Evolutionary conservation across 2,888 invertebrate genomes (phyloP).

Genomic region (Seira musarum): DNA sequence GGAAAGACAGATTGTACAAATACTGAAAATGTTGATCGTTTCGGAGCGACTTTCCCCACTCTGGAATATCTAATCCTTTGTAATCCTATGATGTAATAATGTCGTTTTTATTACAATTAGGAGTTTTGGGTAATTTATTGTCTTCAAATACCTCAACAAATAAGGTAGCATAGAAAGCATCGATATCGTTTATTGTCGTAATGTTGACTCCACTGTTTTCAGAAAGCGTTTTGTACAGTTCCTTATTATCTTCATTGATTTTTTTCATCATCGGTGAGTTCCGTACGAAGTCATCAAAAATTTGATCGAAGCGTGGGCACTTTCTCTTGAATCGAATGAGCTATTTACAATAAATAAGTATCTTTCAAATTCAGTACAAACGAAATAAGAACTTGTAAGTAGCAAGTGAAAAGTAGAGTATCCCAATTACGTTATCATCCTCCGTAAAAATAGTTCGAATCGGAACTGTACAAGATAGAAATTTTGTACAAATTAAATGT

Average conservation of each 20-base stretch:
- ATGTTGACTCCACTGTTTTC: conserved; percentile 55
- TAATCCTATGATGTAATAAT: conserved; percentile 47
- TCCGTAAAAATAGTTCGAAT: conserved; percentile 50
- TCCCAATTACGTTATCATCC: conserved; percentile 64
- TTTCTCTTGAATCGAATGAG: conserved; percentile 37
- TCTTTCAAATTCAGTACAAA: too few species aligned
- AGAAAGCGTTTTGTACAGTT: conserved; percentile 33
- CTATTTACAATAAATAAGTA: conserved; percentile 32
- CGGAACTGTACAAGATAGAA: too few species aligned
- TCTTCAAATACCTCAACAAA: conserved; percentile 46
- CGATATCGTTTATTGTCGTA: conserved; percentile 48
- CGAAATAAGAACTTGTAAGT: too few species aligned
- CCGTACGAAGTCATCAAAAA: conserved; percentile 34
- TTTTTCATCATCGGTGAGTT: conserved; percentile 47
- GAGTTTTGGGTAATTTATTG: too few species aligned
- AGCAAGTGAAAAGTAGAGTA: too few species aligned
- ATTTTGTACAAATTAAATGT: too few species aligned
- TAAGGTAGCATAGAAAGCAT: conserved; percentile 52
- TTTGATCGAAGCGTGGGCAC: conserved; percentile 47
- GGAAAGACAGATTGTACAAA: conserved; percentile 57
- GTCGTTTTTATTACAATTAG: too few species aligned
- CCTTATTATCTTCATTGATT: conserved; percentile 54
- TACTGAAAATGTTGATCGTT: conserved; percentile 49
- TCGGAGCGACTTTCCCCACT: conserved; percentile 50
- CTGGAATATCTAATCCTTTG: conserved; percentile 50